A percentile compares a stretch with the other conserved stretches of the same genome.
Evolutionary conservation across 2,797 vertebrate species (phyloP).

Genomic region (Uromys caudimaculatus): DNA sequence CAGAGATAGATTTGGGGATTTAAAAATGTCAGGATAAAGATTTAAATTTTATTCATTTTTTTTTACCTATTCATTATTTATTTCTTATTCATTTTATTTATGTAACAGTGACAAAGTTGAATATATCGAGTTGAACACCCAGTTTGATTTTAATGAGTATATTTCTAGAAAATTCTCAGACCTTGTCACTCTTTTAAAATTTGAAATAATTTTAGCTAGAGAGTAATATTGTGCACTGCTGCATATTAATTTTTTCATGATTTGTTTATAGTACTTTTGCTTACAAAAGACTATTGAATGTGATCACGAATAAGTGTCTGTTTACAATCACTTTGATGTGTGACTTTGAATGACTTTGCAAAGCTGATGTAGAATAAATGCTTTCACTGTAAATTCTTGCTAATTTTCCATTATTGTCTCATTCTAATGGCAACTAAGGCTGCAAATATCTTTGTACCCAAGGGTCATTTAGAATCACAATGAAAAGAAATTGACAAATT

Average conservation of each 20-base stretch:
- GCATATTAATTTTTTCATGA: conserved; percentile 46
- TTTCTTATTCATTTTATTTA: background rate
- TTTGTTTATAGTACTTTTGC: background rate
- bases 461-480: background rate
- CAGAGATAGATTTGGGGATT: background rate
- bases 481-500: background rate
- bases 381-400: conserved; percentile 38
- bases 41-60: background rate
- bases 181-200: background rate
- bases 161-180: background rate
- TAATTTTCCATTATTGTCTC: background rate
- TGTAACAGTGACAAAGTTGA: conserved; percentile 23
- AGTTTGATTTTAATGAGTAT: conserved; percentile 40
- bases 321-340: background rate
- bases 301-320: background rate
- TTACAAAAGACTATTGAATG: background rate
- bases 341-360: background rate
- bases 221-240: background rate
- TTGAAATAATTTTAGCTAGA: background rate
- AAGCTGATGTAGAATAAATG: background rate
- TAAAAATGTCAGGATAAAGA: background rate
- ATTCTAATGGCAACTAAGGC: background rate
- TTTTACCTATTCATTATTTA: background rate
- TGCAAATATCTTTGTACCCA: background rate
- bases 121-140: background rate